Evolutionary conservation across 2,113 vertebrate genomes (phyloP).

Genomic region (Eira barbara): DNA sequence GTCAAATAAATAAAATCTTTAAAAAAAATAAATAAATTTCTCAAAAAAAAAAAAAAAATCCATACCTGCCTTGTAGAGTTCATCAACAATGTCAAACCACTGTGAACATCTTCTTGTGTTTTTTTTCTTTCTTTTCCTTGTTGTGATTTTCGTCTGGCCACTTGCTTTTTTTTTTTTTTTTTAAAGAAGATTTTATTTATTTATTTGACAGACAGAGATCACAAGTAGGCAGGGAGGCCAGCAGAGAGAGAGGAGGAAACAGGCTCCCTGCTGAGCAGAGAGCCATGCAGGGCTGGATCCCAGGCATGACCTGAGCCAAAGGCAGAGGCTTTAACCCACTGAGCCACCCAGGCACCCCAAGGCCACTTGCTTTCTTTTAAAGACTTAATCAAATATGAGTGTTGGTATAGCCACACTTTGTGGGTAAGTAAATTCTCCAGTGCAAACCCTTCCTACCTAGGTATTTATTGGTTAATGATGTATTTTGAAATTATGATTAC

Average conservation of each 20-base stretch:
- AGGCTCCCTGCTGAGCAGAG: too few relatives aligned
- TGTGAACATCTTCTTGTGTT: not conserved
- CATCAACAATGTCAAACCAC: not conserved
- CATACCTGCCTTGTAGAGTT: not conserved
- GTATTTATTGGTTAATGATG: not conserved
- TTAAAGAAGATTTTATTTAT: too few relatives aligned
- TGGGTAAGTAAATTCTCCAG: not conserved
- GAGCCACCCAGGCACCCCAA: too few relatives aligned
- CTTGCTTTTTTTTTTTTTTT: too few relatives aligned
- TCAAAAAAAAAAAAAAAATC: not conserved
- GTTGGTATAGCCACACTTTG: not conserved
- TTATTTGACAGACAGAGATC: too few relatives aligned
- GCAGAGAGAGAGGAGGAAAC: too few relatives aligned
- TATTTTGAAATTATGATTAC: conserved; percentile 36
- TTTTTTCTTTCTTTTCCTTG: not conserved
- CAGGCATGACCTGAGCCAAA: too few relatives aligned
- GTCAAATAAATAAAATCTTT: not conserved
- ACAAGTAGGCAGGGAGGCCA: too few relatives aligned
- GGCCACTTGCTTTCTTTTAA: not conserved
- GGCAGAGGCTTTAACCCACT: too few relatives aligned
- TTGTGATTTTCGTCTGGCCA: not conserved
- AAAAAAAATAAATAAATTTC: not conserved
- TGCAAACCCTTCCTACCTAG: not conserved
- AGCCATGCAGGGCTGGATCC: too few relatives aligned
- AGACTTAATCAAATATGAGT: not conserved